Evolutionary conservation across 2,797 vertebrate species (phyloP).

Genomic region (Enteromius unitaeniatus): DNA sequence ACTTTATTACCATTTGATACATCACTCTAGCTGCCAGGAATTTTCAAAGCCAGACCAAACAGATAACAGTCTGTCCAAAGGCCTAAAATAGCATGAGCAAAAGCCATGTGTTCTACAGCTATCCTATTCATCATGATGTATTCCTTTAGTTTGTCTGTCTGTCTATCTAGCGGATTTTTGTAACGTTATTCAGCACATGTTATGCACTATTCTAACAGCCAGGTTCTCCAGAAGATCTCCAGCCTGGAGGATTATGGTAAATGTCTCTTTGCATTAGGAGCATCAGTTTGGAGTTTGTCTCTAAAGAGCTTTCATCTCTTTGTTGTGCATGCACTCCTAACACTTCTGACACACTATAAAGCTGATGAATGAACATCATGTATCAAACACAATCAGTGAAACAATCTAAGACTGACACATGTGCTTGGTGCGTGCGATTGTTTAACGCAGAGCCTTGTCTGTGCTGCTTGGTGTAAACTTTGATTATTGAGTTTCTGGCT

Average conservation of each 20-base stretch:
- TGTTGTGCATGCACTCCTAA: constrained; percentile 13
- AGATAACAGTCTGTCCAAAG: constrained; percentile 17
- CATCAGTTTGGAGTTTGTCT: constrained; percentile 1
- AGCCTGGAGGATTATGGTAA: constrained; percentile 80
- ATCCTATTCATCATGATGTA: constrained; percentile 12
- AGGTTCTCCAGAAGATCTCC: constrained; percentile 73
- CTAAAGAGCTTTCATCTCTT: background rate
- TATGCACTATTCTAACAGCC: constrained; percentile 69
- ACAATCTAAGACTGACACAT: too few species aligned
- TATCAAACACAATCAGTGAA: too few species aligned
- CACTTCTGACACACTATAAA: background rate
- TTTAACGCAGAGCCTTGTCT: background rate
- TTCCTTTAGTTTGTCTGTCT: background rate
- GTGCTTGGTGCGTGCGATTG: background rate
- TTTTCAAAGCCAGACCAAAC: background rate
- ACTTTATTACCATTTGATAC: background rate
- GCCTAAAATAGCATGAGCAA: constrained; percentile 49
- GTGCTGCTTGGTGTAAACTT: background rate
- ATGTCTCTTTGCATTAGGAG: constrained; percentile 35
- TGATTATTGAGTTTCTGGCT: background rate
- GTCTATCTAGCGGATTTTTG: background rate
- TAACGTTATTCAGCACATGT: background rate
- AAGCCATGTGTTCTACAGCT: constrained; percentile 19
- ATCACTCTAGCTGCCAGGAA: constrained; percentile 13
- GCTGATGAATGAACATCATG: background rate